Evolutionary conservation across 2,888 invertebrate species (phyloP), one percentile per base, ranked within the genome.

Genomic region (Scotopteryx bipunctaria): DNA sequence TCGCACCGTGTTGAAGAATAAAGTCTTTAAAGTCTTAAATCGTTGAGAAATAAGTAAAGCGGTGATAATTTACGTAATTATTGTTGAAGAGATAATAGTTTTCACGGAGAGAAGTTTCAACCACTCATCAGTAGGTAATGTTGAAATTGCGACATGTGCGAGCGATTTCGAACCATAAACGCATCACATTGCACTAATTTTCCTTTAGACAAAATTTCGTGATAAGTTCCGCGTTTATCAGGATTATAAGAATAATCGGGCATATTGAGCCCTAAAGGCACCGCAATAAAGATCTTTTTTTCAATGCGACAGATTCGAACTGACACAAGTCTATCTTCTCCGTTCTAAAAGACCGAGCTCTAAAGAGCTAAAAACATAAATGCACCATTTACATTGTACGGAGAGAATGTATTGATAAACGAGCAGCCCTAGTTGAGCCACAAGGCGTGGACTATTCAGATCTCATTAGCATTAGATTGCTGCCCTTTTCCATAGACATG

Each of bases 361-460:
- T 37, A 38, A 33, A 47, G 31, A 42, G 21, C 8, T 43, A 42
- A 51, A 43, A 57, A 57, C 50, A 42, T 66, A 66, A 69, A 60
- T 60, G 56, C 52, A 15, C 38, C 49, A 55, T 56, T 67, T 63
- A 65, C 57, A 69, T 70, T 72, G 68, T 80, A 75, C 72, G 75
- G 50, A 40, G 59, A 46, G 55, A 57, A 53, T 73, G 64, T 79
- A 83, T 81, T 80, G 81, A 86, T 82, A 75, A 81, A 78, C 71
- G 76, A 74, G 73, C 59, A 69, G 79, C 64, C 66, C 83, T 71
- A 78, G 73, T 81, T 86, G 74, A 55, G 73, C 73, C 84, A 83
- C 78, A 76, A 83, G 73, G 73, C 81, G 80, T 81, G 78, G 75
- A 74, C 67, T 78, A 76, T 74, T 59, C 23, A 41, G 45, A 37